Conservation (phyloP, 2,113 vertebrate species). For the Strix aluco region DNA sequence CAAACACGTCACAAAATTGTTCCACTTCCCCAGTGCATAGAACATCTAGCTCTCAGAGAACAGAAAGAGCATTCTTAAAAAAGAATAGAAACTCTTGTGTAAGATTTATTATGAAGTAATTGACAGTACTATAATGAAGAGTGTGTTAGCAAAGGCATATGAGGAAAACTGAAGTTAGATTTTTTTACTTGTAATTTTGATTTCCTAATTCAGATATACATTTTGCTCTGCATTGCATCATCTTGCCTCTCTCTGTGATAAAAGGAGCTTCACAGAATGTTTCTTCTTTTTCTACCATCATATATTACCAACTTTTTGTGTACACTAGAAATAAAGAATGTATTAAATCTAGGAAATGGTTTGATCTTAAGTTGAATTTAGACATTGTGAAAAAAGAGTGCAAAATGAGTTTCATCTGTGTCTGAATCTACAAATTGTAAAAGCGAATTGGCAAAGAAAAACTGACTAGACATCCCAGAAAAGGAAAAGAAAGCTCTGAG, state of each 20-base stretch:
- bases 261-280: background rate
- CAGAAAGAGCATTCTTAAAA: background rate
- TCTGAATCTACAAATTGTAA: background rate
- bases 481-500: background rate
- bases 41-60: background rate
- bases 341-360: background rate
- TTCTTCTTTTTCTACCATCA: background rate
- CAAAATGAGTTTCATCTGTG: background rate
- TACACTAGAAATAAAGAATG: background rate
- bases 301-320: background rate
- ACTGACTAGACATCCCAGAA: background rate
- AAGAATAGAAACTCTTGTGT: background rate
- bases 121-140: background rate
- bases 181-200: background rate
- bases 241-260: background rate
- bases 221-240: background rate
- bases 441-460: background rate
- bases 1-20: background rate
- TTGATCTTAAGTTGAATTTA: background rate
- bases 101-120: background rate
- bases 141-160: background rate
- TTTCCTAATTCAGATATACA: background rate
- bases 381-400: background rate
- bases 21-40: background rate
- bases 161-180: background rate